Base-by-base conservation (phyloP, 2,888 invertebrate genomes). In the Mechanitis messenoides region DNA sequence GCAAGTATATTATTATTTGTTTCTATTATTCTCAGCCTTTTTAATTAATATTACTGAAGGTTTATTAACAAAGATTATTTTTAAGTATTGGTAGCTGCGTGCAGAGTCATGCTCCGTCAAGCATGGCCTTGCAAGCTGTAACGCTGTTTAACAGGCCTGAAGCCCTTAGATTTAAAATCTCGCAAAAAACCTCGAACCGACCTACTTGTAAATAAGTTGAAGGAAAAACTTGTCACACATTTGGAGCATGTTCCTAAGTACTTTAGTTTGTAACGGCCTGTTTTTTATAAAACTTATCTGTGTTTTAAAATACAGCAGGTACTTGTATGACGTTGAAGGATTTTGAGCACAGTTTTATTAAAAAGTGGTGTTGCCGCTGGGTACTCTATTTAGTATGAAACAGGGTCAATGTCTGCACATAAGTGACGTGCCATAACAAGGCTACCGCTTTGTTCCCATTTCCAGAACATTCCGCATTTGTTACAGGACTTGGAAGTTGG, bases 61-160 rank as follows among this genome's bases (percentile, higher is more conserved):
- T 42, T 56, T 33, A 57, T 55, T 56, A 45, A 68, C 61, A 59
- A 66, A 63, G 62, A 64, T 65, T 56, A 65, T 47, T 60, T 60
- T 58, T 55, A 64, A 56, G 63, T 59, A 55, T 59, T 50, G 61
- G 55, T 68, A 63, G 20, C 65, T 74, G 76, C 76, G 75, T 74
- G 67, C 74, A 80, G 74, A 80, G 87, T 85, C 85, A 86, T 74
- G 88, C 86, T 85, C 79, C 73, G 67, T 81, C 72, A 71, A 87
- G 86, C 89, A 79, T 85, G 78, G 77, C 77, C 83, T 80, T 82
- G 82, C 87, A 88, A 88, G 89, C 80, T 85, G 78, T 78, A 82
- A 80, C 80, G 77, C 84, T 77, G 80, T 84, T 85, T 82, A 79
- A 42, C 47, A 62, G 42, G 33, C 60, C 59, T 58, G 72, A 78